phyloP scores from a whole-genome alignment of 2,888 invertebrate species.

The Aphidoletes aphidimyza region DNA sequence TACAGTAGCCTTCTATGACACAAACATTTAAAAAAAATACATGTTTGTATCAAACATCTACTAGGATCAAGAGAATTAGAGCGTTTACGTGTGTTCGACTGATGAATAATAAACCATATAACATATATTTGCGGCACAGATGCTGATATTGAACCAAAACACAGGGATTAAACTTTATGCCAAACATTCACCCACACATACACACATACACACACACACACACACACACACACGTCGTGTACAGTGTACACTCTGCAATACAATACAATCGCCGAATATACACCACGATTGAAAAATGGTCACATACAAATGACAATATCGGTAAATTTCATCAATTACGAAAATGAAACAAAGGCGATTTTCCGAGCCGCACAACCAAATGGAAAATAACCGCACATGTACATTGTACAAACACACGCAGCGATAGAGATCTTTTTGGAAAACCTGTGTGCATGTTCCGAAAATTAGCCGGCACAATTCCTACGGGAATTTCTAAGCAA shows the following conservation, averaged over 20 bases:
- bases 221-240: no score
- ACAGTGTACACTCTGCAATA: no score
- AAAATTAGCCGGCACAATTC: background rate
- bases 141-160: constrained; percentile 6
- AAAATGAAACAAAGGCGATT: background rate
- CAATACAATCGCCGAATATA: no score
- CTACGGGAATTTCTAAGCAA: background rate
- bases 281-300: background rate
- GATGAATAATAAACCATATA: background rate
- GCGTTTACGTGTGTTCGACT: background rate
- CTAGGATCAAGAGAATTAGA: background rate
- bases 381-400: no score
- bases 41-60: background rate
- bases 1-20: background rate
- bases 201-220: background rate
- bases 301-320: background rate
- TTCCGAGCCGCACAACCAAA: no score
- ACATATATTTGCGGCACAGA: constrained; percentile 16
- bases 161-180: background rate
- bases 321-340: background rate
- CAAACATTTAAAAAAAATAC: background rate
- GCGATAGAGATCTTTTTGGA: background rate
- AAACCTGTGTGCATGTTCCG: background rate
- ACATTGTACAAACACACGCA: background rate
- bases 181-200: background rate